A percentile compares a stretch with the other conserved stretches of the same genome.
These are phyloP conservation scores for Muscidifurax raptorellus DNA, from an alignment of 1,140 invertebrate genomes.

Conservation along the genomic window DNA sequence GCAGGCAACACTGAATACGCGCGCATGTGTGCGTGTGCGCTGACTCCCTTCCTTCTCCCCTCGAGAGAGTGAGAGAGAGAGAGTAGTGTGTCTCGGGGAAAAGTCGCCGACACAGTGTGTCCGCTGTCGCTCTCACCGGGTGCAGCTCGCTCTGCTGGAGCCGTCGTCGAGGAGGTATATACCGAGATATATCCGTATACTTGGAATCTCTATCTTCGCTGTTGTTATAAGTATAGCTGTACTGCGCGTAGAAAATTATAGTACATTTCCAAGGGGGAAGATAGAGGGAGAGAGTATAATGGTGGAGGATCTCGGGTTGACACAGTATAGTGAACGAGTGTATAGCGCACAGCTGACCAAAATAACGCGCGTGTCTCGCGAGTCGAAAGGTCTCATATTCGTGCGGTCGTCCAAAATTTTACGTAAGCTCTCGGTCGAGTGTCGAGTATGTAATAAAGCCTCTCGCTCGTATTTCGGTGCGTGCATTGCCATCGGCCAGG, in stretches of 20 bases:
- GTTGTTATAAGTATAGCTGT: background rate
- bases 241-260: background rate
- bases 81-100: background rate
- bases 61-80: background rate
- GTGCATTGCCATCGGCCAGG: too few relatives aligned
- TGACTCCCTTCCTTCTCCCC: background rate
- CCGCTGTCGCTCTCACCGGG: background rate
- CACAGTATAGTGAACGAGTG: background rate
- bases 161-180: background rate
- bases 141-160: background rate
- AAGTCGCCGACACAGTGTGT: background rate
- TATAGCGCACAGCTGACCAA: conserved; percentile 25
- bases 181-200: too few relatives aligned
- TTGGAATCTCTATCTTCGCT: too few relatives aligned
- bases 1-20: background rate
- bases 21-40: background rate
- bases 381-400: too few relatives aligned
- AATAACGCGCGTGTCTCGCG: conserved; percentile 13
- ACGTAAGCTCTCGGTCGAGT: background rate
- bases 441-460: background rate
- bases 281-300: background rate
- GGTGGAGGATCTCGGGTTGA: background rate
- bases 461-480: too few relatives aligned
- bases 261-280: background rate
- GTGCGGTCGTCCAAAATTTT: background rate